Evolutionary conservation across 2,113 vertebrate species (phyloP).

Genomic region (Archilochus colubris): DNA sequence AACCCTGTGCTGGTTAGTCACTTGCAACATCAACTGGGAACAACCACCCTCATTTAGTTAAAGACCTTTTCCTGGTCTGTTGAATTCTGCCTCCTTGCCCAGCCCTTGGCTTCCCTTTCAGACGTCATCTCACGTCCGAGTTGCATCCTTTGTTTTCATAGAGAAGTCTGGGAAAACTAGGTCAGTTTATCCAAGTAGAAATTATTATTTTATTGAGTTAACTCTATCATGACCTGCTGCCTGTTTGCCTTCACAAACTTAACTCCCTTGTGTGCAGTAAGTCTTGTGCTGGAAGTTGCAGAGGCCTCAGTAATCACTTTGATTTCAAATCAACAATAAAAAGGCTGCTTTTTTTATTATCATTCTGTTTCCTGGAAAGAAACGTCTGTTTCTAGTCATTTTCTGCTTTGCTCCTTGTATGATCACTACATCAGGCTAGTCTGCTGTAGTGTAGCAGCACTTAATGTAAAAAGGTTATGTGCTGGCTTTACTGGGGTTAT

Average conservation of each 20-base stretch:
- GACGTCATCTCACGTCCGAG: slow-evolving; percentile 31
- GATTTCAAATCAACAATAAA: slow-evolving; percentile 60
- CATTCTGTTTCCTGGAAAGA: slow-evolving; percentile 34
- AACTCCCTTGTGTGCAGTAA: slow-evolving; percentile 39
- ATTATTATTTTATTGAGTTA: slow-evolving; percentile 79
- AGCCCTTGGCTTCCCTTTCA: slow-evolving; percentile 22
- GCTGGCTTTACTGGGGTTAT: slow-evolving; percentile 1
- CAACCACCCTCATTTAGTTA: not conserved
- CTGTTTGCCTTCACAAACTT: slow-evolving; percentile 47
- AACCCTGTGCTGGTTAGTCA: not conserved
- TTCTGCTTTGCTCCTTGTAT: slow-evolving; percentile 24
- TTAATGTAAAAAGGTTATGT: slow-evolving; percentile 17
- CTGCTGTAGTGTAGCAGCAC: slow-evolving; percentile 3
- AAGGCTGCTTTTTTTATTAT: slow-evolving; percentile 14
- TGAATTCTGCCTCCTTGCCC: slow-evolving; percentile 3
- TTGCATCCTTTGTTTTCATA: slow-evolving; percentile 59
- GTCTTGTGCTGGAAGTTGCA: slow-evolving; percentile 49
- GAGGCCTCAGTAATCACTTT: slow-evolving; percentile 33
- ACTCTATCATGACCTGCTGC: slow-evolving; percentile 71
- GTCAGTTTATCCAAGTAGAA: slow-evolving; percentile 82
- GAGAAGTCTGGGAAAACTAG: slow-evolving; percentile 74
- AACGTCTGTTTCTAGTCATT: not conserved
- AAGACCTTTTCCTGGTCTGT: not conserved
- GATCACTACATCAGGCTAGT: not conserved
- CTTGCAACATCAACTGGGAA: not conserved